A percentile compares a stretch with the other conserved stretches of the same genome.
Conservation (phyloP, 2,113 vertebrate species). For the Rhodinocichla rosea region DNA sequence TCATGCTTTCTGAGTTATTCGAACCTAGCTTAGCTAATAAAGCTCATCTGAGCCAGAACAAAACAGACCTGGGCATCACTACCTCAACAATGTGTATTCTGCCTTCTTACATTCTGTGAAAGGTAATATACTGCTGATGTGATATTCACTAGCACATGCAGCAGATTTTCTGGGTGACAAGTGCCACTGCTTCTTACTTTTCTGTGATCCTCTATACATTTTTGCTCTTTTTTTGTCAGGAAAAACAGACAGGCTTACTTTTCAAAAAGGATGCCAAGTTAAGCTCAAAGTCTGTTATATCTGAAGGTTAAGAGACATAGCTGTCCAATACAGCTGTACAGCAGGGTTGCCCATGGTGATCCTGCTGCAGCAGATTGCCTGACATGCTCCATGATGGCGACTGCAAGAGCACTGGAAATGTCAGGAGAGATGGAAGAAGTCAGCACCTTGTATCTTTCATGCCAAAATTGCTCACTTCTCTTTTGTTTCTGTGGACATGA, state of each 20-base stretch:
- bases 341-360: neutral
- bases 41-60: neutral
- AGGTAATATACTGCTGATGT: neutral
- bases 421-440: neutral
- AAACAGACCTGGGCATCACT: neutral
- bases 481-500: neutral
- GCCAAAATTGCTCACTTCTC: neutral
- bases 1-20: neutral
- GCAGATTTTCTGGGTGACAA: neutral
- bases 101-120: neutral
- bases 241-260: neutral
- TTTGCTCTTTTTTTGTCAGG: neutral
- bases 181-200: neutral
- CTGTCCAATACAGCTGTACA: neutral
- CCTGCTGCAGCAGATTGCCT: neutral
- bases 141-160: neutral
- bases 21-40: neutral
- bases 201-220: neutral
- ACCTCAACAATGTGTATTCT: neutral
- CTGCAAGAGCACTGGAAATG: neutral
- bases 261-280: neutral
- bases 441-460: neutral
- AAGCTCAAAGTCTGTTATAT: neutral
- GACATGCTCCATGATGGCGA: accelerated
- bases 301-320: neutral